A percentile compares a stretch with the other conserved stretches of the same genome.
Conservation (phyloP, 2,888 invertebrate genomes). For the Dicranocentrus wangi region DNA sequence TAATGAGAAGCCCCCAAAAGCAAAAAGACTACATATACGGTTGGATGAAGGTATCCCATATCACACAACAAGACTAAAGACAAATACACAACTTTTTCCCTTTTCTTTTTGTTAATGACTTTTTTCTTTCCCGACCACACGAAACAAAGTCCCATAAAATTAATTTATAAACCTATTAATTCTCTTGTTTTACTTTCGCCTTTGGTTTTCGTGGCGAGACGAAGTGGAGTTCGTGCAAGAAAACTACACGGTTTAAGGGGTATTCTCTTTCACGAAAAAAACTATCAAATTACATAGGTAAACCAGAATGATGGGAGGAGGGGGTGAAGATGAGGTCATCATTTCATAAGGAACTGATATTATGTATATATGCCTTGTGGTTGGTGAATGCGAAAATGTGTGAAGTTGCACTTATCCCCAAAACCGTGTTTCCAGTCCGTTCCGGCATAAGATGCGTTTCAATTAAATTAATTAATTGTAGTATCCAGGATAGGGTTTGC, state of each 20-base stretch:
- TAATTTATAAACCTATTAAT: slow-evolving; percentile 61
- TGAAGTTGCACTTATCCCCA: no score
- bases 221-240: slow-evolving; percentile 1
- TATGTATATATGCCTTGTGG: no score
- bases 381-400: no score
- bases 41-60: background rate
- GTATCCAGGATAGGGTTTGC: background rate
- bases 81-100: slow-evolving; percentile 24
- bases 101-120: slow-evolving; percentile 50
- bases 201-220: no score
- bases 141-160: slow-evolving; percentile 59
- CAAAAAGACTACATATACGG: slow-evolving; percentile 21
- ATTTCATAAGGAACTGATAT: no score
- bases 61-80: slow-evolving; percentile 35
- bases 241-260: slow-evolving; percentile 14
- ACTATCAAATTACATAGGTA: slow-evolving; percentile 40
- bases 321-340: no score
- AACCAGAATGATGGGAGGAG: slow-evolving; percentile 1
- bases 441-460: background rate
- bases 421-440: no score
- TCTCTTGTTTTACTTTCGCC: slow-evolving; percentile 18
- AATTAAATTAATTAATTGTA: slow-evolving; percentile 4
- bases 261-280: slow-evolving; percentile 1
- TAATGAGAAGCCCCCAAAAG: slow-evolving; percentile 39
- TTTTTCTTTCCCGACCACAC: slow-evolving; percentile 27